Base-by-base conservation (phyloP, 2,797 vertebrate species). In the Carcharodon carcharias region DNA sequence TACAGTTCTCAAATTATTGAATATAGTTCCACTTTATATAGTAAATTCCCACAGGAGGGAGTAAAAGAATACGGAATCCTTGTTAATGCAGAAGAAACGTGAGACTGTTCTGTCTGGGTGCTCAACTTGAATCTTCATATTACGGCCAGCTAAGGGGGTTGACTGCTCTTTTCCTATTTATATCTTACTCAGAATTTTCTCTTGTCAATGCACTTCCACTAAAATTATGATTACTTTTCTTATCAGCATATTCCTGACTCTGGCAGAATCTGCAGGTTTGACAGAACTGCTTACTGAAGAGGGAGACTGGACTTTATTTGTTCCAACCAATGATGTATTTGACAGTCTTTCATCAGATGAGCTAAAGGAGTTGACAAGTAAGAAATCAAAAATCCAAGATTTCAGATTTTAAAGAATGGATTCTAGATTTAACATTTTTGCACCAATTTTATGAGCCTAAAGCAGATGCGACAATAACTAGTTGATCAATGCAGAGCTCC, bases 301-400 rank as follows among this genome's bases (percentile, higher is more conserved):
- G 71, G 99, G 99, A 97, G 97, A 98, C 16, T 99, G 98, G 97
- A 99, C 99, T 7, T 97, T 99, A 21, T 99, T 99, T 96, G 98
- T 99, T 93, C 99, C 99, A 2, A 99, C 98, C 35, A 99, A 99
- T 35, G 98, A 99, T 67, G 99, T 99, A 50, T 99, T 99, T 96
- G 98, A 98, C 96, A 97, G 97, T 92, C 97, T 99, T 97, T 98
- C 98, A 31, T 97, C 97, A 0, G 98, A 98, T 0, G 99, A 99
- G 94, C 97, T 98, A 87, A 96, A 97, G 67, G 93, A 98, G 96
- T 96, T 99, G 95, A 99, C 98, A 97, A 97, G 99, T 99, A 97
- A 97, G 98, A 98, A 11, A 56, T 18, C 58, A 14, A 54, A n/a
- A 82, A 35, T 45, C 95, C 40, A 88, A n/a, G 16, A 40, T 54